A percentile compares a stretch with the other conserved stretches of the same genome.
Evolutionary conservation across 2,888 invertebrate species (phyloP).

Genomic region (Zaprionus obscuricornis): DNA sequence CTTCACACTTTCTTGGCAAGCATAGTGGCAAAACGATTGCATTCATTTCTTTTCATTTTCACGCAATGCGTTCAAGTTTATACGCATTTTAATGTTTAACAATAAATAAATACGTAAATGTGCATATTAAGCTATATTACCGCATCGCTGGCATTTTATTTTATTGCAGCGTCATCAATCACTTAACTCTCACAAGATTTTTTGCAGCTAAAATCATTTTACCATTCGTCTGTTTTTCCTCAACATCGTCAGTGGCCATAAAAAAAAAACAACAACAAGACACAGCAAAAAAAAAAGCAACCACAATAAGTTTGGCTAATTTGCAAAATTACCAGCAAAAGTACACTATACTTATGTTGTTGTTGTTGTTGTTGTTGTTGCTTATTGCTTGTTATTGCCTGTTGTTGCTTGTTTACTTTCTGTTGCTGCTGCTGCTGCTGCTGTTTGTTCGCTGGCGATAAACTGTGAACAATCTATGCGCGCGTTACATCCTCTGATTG

Average conservation of each 20-base stretch:
- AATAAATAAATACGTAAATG: too few species aligned
- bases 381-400: too few species aligned
- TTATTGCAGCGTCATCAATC: slow-evolving; percentile 70
- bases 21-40: slow-evolving; percentile 51
- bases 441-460: too few species aligned
- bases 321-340: slow-evolving; percentile 50
- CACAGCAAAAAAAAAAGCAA: slow-evolving; percentile 8
- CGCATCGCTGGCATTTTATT: slow-evolving; percentile 63
- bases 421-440: slow-evolving; percentile 2
- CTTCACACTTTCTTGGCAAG: slow-evolving; percentile 75
- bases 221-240: slow-evolving; percentile 30
- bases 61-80: slow-evolving; percentile 52
- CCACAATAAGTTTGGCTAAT: slow-evolving; percentile 53
- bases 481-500: slow-evolving; percentile 17
- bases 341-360: neutral
- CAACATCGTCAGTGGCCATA: slow-evolving; percentile 24
- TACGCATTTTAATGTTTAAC: slow-evolving; percentile 56
- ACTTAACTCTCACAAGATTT: slow-evolving; percentile 24
- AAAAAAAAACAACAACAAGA: slow-evolving; percentile 11
- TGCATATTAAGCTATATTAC: slow-evolving; percentile 47
- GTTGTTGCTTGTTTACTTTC: neutral
- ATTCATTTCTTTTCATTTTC: slow-evolving; percentile 44
- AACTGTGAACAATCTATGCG: neutral
- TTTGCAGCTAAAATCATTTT: slow-evolving; percentile 36
- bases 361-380: too few species aligned